Evolutionary conservation across 2,113 vertebrate species (phyloP), one percentile per base, ranked within the genome.

Genomic region (Trichomycterus rosablanca): DNA sequence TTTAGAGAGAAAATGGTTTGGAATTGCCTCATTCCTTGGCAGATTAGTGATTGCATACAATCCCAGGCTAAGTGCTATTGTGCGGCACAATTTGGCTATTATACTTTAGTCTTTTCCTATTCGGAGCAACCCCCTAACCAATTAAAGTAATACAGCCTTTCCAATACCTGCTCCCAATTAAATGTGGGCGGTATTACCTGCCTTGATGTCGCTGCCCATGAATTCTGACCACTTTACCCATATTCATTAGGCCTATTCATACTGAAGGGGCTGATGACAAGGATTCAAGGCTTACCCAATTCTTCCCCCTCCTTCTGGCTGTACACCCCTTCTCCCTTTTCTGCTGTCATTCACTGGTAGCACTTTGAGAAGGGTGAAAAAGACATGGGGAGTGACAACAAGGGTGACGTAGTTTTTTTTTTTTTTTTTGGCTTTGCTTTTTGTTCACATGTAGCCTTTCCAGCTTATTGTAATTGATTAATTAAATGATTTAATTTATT

Each of bases 131-230:
- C 87, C 86, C 88, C 92, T 89, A 83, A 89, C 90, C 94, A 97
- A 98, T 97, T 97, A 97, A 97, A 97, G 90, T 92, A 93, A 97
- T 94, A 95, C 93, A 93, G 93, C 87, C 88, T 89, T 89, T 91
- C 92, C 91, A 93, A 91, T 98, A 97, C 93, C 94, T 97, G 92
- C 91, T 93, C 87, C 94, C 93, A 97, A 95, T 98, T 98, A 97
- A 97, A 92, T 89, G 85, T 76, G 90, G 91, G 91, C 87, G 88
- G 90, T 84, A 91, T 91, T 97, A 97, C 93, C 94, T 97, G 92
- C 92, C 90, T 92, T 86, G 85, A 89, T 90, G 86, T 90, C 90
- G 89, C 92, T 88, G 90, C 89, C 88, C 88, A 84, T 83, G 83
- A 85, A 92, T 89, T 92, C 89, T 85, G 88, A 87, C 84, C 87